Conservation (phyloP, 2,888 invertebrate species). For the Lottia gigantea region DNA sequence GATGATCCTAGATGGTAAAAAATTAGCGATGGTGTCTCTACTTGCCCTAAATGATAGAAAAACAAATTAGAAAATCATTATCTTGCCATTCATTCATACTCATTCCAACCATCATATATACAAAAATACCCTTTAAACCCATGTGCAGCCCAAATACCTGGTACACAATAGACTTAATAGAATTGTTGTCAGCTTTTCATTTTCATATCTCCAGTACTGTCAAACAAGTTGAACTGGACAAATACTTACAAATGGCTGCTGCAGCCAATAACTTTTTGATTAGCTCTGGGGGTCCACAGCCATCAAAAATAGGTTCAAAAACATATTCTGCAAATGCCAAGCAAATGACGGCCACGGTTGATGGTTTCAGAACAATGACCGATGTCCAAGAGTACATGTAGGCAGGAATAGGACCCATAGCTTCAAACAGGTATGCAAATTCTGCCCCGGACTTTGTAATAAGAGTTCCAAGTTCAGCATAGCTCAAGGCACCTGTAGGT, state of each 20-base stretch:
- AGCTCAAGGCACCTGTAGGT: constrained; percentile 84
- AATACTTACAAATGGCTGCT: constrained; percentile 31
- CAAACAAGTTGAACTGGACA: neutral
- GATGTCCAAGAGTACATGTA: constrained; percentile 76
- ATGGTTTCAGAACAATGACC: constrained; percentile 46
- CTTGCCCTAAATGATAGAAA: too few relatives aligned
- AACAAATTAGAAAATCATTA: too few relatives aligned
- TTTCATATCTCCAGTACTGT: too few relatives aligned
- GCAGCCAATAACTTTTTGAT: constrained; percentile 32
- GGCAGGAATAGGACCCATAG: constrained; percentile 83
- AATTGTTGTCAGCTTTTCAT: too few relatives aligned
- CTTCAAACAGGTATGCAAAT: constrained; percentile 96
- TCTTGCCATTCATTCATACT: too few relatives aligned
- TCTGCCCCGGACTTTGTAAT: constrained; percentile 95
- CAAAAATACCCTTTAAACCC: too few relatives aligned
- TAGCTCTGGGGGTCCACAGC: constrained; percentile 36
- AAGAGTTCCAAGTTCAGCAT: constrained; percentile 94
- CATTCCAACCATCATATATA: too few relatives aligned
- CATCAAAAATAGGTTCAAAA: constrained; percentile 39
- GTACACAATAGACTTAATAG: too few relatives aligned
- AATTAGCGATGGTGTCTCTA: too few relatives aligned
- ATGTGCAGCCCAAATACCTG: too few relatives aligned
- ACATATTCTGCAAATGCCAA: constrained; percentile 65
- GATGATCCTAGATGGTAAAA: too few relatives aligned
- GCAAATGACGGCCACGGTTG: constrained; percentile 62